Evolutionary conservation across 2,888 invertebrate genomes (phyloP).

Genomic region (Zhengitettix transpicula): DNA sequence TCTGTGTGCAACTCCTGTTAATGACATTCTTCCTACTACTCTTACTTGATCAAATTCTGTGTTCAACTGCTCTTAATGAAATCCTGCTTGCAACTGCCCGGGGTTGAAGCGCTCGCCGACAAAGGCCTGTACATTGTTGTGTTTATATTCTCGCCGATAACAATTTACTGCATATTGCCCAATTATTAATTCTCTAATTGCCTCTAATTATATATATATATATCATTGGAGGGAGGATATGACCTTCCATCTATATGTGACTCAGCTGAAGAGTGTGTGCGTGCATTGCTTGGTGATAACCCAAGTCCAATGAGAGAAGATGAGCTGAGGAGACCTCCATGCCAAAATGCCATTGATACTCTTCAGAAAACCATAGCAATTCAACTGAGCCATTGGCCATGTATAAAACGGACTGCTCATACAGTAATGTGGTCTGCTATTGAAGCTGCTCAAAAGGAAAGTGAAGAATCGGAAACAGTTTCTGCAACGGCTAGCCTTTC

Average conservation of each 20-base stretch:
- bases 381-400: slow-evolving; percentile 73
- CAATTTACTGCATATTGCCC: no score
- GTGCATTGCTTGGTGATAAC: slow-evolving; percentile 78
- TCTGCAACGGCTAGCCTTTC: slow-evolving; percentile 88
- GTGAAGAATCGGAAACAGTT: slow-evolving; percentile 82
- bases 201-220: no score
- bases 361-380: slow-evolving; percentile 68
- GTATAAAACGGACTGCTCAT: slow-evolving; percentile 60
- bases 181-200: no score
- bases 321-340: slow-evolving; percentile 66
- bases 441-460: slow-evolving; percentile 67
- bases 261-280: slow-evolving; percentile 89
- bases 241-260: slow-evolving; percentile 93
- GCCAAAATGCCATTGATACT: slow-evolving; percentile 67
- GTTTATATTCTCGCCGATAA: no score
- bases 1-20: no score
- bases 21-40: no score
- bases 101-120: no score
- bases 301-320: slow-evolving; percentile 50
- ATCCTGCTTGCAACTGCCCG: no score
- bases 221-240: slow-evolving; percentile 93
- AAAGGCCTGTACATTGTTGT: no score
- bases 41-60: no score
- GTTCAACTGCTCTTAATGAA: no score
- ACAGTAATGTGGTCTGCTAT: slow-evolving; percentile 62